Evolutionary conservation across 2,797 vertebrate species (phyloP), one percentile per base, ranked within the genome.

Genomic region (Xyrichtys novacula): DNA sequence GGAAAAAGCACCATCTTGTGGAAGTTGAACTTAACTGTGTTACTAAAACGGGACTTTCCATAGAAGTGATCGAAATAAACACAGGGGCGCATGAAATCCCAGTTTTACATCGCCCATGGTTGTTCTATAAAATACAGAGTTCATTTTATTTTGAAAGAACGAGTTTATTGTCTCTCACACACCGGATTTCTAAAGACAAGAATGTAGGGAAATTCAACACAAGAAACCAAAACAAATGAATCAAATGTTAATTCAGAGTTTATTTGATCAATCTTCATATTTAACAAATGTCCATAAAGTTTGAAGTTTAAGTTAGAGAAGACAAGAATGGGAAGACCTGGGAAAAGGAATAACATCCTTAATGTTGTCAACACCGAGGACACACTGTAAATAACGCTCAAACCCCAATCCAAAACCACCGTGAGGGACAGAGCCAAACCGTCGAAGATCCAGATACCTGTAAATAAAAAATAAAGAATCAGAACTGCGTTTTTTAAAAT

Each of bases 401-500:
- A 99, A 99, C 43, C 98, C 98, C 95, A 99, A 94, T 56, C 98
- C 98, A 43, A 99, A 99, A 61, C 98, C 98, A 56, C 97, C 98
- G 0, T 99, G 98, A 60, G 98, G 96, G 71, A 94, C 95, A 0
- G 96, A 96, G 67, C 98, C 98, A 50, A 96, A 98, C 42, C 92
- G 94, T 65, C 97, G 95, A 82, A 99, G 91, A 85, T 99, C 97
- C 83, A 98, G 87, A 89, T 99, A 99, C 98, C 98, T 99, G 91
- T 80, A 77, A 78, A 63, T 1, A 60, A 38, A 77, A n/a, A 29
- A 49, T 43, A 0, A 1, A 31, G 10, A 16, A 38, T 5, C 44
- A 1, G 11, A 1, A 0, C 3, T 10, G 0, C 25, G 23, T 40
- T 0, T 19, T 49, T 9, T 14, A 7, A 48, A 34, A 78, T 72